These are phyloP conservation scores for Octomys mimax DNA, from an alignment of 2,797 vertebrate species.

Conservation along the genomic window DNA sequence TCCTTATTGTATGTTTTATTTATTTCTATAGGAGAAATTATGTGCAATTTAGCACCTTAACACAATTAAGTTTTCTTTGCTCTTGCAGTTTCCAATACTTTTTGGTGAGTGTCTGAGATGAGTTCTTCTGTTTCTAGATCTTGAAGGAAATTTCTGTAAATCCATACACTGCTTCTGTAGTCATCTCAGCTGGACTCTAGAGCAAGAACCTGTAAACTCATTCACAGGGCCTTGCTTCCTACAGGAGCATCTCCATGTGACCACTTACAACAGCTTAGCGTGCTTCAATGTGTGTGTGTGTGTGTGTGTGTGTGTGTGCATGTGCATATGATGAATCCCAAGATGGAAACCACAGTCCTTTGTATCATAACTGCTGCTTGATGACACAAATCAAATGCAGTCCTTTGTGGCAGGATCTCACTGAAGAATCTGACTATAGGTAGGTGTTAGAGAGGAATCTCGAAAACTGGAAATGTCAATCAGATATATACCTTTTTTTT, in stretches of 20 bases:
- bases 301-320: no score
- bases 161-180: rapidly evolving
- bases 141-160: neutral
- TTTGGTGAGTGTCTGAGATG: neutral
- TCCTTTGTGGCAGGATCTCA: neutral
- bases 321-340: neutral
- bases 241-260: neutral
- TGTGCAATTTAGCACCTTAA: neutral
- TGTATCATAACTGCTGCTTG: neutral
- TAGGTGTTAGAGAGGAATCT: neutral
- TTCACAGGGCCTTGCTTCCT: neutral
- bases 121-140: neutral
- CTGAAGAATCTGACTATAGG: neutral
- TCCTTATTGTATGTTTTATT: neutral
- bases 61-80: neutral
- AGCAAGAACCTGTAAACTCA: neutral
- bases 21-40: neutral
- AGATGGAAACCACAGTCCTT: neutral
- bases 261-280: neutral
- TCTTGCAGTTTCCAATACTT: neutral
- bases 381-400: neutral
- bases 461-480: neutral
- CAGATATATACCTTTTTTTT: no score
- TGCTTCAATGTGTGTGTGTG: neutral
- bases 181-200: neutral